Base-by-base conservation (phyloP, 2,888 invertebrate genomes). In the Drosophila fungiperda region DNA sequence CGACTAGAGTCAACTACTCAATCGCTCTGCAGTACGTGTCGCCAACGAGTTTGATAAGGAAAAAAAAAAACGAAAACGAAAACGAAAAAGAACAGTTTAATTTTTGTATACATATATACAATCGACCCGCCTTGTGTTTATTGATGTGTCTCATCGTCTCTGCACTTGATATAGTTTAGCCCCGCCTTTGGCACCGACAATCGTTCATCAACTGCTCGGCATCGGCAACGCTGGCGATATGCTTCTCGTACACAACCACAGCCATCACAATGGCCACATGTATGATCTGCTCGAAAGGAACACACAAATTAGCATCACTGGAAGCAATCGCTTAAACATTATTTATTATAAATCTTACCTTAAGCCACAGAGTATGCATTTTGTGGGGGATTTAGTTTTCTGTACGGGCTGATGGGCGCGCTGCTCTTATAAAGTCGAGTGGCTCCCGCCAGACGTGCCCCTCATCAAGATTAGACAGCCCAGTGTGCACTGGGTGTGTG, bases 361-460 rank as follows among this genome's bases (percentile, higher is more conserved):
- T 88, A 49, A 62, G 64, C 69, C 77, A 68, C 58, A 75, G 61
- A 73, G 64, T 78, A 60, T 20, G 67, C 83, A 85, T 87, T 76
- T 82, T 87, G 64, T 61, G 36, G 45, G 52, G 49, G 49, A 70
- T 53, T 54, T 54, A 59, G 64, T 69, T 80, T 68, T 80, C 69
- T 69, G 80, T 72, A 50, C 45, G 59, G 67, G 33, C 55, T 42
- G 49, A 53, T 50, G 63, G 49, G 40, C 45, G 61, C 58, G 64
- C 68, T 58, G 83, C 77, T 81, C 83, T 87, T 85, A 83, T 85
- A 85, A 84, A 65, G 88, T 83, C 83, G 73, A 81, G 67, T 82
- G 83, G 80, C 71, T 53, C 68, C 60, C 79, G 71, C 48, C 49
- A 77, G 50, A 85, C 85, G 85, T 85, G 85, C 66, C 71, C 52